Base-by-base conservation (phyloP, 1,140 invertebrate species). In the Platyscapa corneri region DNA sequence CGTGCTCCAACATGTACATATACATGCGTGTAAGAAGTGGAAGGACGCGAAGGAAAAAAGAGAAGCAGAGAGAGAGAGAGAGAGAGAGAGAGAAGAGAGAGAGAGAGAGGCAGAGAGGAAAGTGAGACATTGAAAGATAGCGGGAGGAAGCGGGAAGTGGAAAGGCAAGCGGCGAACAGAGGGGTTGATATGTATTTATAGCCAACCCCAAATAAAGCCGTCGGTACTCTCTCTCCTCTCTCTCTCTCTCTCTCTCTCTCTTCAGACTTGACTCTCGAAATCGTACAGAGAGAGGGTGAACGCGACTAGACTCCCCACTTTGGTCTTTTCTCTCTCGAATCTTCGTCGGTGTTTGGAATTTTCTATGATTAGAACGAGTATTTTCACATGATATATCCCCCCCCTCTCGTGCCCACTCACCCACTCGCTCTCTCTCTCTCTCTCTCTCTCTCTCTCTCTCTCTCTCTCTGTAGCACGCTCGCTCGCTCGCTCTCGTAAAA, bases 341-440 rank as follows among this genome's bases (percentile, higher is more conserved):
- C 81, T 72, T 78, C 46, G 53, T 67, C 49, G 85, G 53, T 83
- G 74, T 86, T 86, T 83, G 86, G 83, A 87, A 87, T 87, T 87
- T 87, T 85, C 86, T 87, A 87, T 87, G 83, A 87, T 87, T 87
- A 87, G 86, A 85, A 87, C 75, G 78, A 87, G 86, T 87, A 87
- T 87, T 87, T 86, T 85, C 83, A 85, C 85, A 77, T 83, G 79
- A 86, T 86, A 80, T 78, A 30, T 39, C 78, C 23, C 20, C 70
- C 56, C 46, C 65, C 16, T 64, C 12, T 60, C 74, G 37, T 27
- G 0, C 37, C 42, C 39, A 10, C 42, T 74, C 30, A 23, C 72
- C 65, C 82, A 3, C 46, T 23, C 37, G 27, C 76, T 56, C 70
- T 32, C 60, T 77, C 72, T 53, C 49, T 53, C 46, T 34, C 53